Percentiles rank a stretch among this genome's conserved stretches.
Conservation (phyloP, 2,888 invertebrate genomes). For the Deilephila elpenor region DNA sequence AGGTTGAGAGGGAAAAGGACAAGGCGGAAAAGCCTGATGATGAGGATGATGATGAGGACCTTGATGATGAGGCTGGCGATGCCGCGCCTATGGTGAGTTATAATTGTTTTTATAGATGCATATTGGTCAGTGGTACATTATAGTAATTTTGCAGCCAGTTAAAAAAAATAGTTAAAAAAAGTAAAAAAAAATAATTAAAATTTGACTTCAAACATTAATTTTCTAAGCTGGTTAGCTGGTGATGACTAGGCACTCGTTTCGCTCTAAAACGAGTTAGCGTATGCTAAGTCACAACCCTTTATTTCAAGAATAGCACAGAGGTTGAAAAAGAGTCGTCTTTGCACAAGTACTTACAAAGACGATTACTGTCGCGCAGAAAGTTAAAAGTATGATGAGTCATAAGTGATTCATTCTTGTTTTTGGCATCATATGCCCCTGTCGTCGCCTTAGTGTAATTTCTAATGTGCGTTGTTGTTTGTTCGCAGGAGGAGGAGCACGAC, state of each 20-base stretch:
- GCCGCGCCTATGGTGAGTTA: slow-evolving; percentile 69
- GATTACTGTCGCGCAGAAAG: background rate
- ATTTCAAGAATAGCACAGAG: no score
- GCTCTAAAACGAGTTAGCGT: slow-evolving; percentile 2
- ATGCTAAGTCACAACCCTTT: background rate
- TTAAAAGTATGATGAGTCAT: background rate
- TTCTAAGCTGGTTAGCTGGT: no score
- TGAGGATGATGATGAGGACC: slow-evolving; percentile 86
- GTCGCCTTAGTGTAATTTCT: slow-evolving; percentile 28
- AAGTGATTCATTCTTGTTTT: slow-evolving; percentile 7
- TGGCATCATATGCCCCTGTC: no score
- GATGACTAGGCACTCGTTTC: no score
- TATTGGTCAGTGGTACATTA: no score
- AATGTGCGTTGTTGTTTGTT: slow-evolving; percentile 49
- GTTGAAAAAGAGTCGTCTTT: no score
- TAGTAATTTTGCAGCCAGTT: no score
- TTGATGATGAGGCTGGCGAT: slow-evolving; percentile 81
- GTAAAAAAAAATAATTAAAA: no score
- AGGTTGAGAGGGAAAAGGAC: slow-evolving; percentile 88
- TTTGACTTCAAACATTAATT: no score
- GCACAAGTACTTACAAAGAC: no score
- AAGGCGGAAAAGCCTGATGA: slow-evolving; percentile 88
- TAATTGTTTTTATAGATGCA: slow-evolving; percentile 21
- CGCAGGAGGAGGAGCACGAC: slow-evolving; percentile 81
- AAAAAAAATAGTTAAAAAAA: no score